Base-by-base conservation (phyloP, 2,888 invertebrate genomes). In the Gryllus longicercus region DNA sequence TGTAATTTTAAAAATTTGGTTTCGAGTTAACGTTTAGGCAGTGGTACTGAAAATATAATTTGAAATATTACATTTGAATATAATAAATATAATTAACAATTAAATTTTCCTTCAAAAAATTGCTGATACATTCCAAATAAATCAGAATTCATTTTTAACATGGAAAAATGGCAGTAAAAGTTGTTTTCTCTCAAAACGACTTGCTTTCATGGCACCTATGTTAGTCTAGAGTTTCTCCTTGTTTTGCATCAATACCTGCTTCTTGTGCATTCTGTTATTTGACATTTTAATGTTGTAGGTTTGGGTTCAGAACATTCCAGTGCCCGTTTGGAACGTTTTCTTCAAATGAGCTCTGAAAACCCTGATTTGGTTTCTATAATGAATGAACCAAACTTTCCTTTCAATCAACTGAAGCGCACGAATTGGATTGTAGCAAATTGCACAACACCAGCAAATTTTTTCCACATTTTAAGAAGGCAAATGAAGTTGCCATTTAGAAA, bases 221-320 rank as follows among this genome's bases (percentile, higher is more conserved):
- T 38, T 8, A 38, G 38, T 38, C 38, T 38, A 38, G 8, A 38
- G 38, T 38, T 38, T 8, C 38, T 38, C 5, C n/a, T 1, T 63
- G 10, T 18, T 63, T 63, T 1, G n/a, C 16, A 63, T 14, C 5
- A 18, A 5, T 63, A 16, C 4, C 2, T 63, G 18, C 12, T 18
- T 18, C 63, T 12, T 16, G 63, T 18, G 0, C 14, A 63, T 63
- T 63, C 14, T 18, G n/a, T 18, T 63, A 63, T 63, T 63, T 18
- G n/a, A 4, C 14, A 18, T 63, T 63, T 63, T 63, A 63, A 63
- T 63, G 4, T 25, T 63, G 80, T 77, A 50, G 83, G 84, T 10
- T 83, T 88, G 89, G 92, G 92, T 77, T 91, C 92, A 14, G 92
- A 92, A 85, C 92, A 92, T 85, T 91, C 91, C 11, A 90, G 89